Conservation (phyloP, 2,113 vertebrate species). For the Daphoenositta chrysoptera region DNA sequence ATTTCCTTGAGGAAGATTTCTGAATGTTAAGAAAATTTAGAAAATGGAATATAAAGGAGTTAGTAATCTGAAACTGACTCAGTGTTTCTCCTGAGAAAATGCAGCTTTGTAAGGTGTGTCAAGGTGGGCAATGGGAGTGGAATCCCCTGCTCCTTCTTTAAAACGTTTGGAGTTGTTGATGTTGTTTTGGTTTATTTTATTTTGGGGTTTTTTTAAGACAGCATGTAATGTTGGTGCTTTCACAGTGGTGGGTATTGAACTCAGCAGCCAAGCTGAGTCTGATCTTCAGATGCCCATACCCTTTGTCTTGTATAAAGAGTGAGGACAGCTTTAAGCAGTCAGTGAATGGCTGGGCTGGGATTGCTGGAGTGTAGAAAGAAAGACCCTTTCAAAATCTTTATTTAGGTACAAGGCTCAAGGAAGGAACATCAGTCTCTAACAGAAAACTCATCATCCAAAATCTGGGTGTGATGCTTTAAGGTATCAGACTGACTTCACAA, state of each 20-base stretch:
- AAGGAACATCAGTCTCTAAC: background rate
- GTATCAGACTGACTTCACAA: background rate
- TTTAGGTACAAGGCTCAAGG: background rate
- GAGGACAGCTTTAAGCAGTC: background rate
- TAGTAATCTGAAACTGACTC: background rate
- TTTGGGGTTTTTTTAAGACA: background rate
- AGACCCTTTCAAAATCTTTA: background rate
- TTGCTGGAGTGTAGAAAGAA: background rate
- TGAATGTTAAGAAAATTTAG: background rate
- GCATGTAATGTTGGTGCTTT: background rate
- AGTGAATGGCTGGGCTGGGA: background rate
- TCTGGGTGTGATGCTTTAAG: background rate
- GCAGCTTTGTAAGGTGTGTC: background rate
- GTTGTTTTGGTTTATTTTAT: background rate
- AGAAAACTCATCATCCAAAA: background rate
- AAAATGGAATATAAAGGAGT: background rate
- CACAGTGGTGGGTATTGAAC: background rate
- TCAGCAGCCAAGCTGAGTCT: background rate
- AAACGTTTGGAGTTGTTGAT: background rate
- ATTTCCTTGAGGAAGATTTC: background rate
- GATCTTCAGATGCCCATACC: background rate
- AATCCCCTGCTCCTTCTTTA: background rate
- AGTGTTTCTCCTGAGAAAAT: background rate
- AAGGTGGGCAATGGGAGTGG: background rate
- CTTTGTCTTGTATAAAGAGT: background rate